A percentile compares a stretch with the other conserved stretches of the same genome.
Conservation (phyloP, 2,797 vertebrate species). For the Muscicapa striata region DNA sequence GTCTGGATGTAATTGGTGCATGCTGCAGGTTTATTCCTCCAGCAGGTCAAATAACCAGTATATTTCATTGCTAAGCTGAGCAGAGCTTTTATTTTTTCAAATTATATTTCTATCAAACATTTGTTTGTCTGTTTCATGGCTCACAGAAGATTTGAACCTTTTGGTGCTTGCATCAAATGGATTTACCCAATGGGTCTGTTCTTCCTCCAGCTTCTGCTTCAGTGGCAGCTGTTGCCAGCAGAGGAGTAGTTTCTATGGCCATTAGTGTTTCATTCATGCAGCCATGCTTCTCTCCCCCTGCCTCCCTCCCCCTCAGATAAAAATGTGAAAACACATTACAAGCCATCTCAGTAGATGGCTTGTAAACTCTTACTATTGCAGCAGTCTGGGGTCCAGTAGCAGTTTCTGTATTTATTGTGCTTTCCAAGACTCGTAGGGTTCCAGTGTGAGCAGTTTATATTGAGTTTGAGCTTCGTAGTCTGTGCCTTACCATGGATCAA, state of each 20-base stretch:
- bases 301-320: not conserved
- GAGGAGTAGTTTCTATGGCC: not conserved
- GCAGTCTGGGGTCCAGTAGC: not conserved
- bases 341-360: not conserved
- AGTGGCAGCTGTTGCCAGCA: not conserved
- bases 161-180: not conserved
- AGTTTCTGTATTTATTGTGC: not conserved
- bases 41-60: slow-evolving; percentile 48
- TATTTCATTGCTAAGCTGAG: slow-evolving; percentile 64
- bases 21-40: slow-evolving; percentile 69
- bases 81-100: slow-evolving; percentile 46
- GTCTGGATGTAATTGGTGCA: slow-evolving; percentile 25
- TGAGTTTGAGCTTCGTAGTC: not conserved
- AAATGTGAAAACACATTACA: not conserved
- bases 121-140: slow-evolving; percentile 64
- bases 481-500: not conserved
- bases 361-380: not conserved
- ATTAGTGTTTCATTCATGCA: not conserved
- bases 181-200: not conserved
- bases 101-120: slow-evolving; percentile 72
- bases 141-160: slow-evolving; percentile 19
- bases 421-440: not conserved
- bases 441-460: not conserved
- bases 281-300: not conserved
- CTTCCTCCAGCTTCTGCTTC: not conserved